These are phyloP conservation scores for Trisateles emortualis DNA, from an alignment of 2,888 invertebrate genomes.

Conservation along the genomic window DNA sequence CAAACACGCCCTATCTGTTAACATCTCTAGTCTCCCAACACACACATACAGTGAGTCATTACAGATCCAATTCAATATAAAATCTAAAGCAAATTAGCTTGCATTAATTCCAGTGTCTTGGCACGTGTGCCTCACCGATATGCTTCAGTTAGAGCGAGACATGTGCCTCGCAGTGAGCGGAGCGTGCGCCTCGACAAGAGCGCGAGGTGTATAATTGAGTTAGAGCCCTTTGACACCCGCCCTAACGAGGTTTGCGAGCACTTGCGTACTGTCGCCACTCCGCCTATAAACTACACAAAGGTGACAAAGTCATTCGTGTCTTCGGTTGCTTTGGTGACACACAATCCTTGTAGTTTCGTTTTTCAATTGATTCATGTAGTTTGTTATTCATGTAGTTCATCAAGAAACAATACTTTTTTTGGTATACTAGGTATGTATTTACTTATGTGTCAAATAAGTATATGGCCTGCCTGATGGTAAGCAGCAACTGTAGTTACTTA, in stretches of 20 bases:
- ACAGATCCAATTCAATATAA: conserved; percentile 33
- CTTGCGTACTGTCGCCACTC: conserved; percentile 56
- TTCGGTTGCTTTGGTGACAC: conserved; percentile 12
- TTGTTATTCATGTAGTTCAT: neutral
- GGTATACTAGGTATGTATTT: too few species aligned
- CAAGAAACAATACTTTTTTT: neutral
- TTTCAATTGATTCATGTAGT: neutral
- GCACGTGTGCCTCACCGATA: conserved; percentile 32
- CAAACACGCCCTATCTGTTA: neutral
- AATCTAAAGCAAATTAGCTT: conserved; percentile 54
- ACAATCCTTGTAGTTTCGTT: conserved; percentile 3
- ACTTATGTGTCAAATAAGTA: too few species aligned
- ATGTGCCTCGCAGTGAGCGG: conserved; percentile 15
- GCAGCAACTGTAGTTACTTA: too few species aligned
- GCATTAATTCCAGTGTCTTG: conserved; percentile 55
- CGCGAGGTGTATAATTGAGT: conserved; percentile 82
- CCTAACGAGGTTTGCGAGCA: conserved; percentile 81
- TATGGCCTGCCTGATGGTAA: too few species aligned
- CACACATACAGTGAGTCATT: conserved; percentile 4
- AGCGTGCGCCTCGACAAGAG: conserved; percentile 36
- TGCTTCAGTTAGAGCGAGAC: conserved; percentile 7
- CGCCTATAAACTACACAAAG: conserved; percentile 25
- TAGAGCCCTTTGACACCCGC: conserved; percentile 83
- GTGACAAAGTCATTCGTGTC: conserved; percentile 33
- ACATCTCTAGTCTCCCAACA: neutral